A percentile compares a stretch with the other conserved stretches of the same genome.
Conservation (phyloP, 53 echinoderm and acorn worm genomes). For the Luidia sarsii region DNA sequence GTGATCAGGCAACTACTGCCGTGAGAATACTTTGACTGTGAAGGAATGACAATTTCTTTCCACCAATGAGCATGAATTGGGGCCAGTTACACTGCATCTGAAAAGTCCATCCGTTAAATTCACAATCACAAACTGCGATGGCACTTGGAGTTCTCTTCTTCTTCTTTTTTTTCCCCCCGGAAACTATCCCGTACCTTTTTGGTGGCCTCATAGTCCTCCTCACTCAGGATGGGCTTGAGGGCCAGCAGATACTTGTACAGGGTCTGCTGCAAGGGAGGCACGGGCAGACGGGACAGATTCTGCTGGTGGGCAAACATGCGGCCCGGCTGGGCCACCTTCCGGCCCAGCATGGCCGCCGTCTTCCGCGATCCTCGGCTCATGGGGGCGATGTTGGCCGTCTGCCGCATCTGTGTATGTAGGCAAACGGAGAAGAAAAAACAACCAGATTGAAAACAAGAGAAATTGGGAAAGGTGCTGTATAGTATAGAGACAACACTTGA, state of each 20-base stretch:
- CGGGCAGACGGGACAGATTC: conserved; percentile 77
- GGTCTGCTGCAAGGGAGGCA: conserved; percentile 94
- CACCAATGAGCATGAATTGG: too few relatives aligned
- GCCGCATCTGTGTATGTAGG: conserved; percentile 49
- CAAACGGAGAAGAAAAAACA: neutral
- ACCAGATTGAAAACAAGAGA: too few relatives aligned
- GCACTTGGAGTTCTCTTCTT: too few relatives aligned
- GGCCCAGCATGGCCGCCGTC: conserved; percentile 54
- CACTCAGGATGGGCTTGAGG: conserved; percentile 74
- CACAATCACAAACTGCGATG: too few relatives aligned
- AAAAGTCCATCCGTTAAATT: too few relatives aligned
- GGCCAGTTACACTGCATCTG: too few relatives aligned
- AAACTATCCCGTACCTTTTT: conserved; percentile 82
- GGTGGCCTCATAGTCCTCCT: conserved; percentile 82
- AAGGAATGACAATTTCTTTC: too few relatives aligned
- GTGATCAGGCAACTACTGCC: too few relatives aligned
- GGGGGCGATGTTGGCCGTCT: conserved; percentile 41
- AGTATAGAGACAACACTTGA: too few relatives aligned
- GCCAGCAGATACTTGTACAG: conserved; percentile 84
- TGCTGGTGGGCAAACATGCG: conserved; percentile 94
- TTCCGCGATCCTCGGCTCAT: conserved; percentile 39
- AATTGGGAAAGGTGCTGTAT: too few relatives aligned
- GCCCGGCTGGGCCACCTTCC: conserved; percentile 56
- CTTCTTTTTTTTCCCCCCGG: too few relatives aligned
- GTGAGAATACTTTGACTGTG: too few relatives aligned